A percentile compares a stretch with the other conserved stretches of the same genome.
Evolutionary conservation across 2,113 vertebrate genomes (phyloP).

Genomic region (Piaya cayana): DNA sequence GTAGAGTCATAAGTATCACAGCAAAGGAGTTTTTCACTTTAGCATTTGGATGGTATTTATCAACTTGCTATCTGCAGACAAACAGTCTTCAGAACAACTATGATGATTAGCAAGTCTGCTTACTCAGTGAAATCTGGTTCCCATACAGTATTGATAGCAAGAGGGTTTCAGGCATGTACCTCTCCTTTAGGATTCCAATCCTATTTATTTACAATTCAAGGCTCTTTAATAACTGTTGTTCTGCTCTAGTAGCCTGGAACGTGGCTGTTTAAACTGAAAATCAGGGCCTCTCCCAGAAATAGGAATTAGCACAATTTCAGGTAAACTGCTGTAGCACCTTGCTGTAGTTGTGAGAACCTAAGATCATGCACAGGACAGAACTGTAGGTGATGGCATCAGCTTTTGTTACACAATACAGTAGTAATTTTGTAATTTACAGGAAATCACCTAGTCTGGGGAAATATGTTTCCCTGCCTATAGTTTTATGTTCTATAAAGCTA

Average conservation of each 20-base stretch:
- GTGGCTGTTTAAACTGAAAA: not conserved
- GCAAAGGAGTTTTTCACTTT: slow-evolving; percentile 62
- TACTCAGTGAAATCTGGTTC: slow-evolving; percentile 46
- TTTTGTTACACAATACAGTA: not conserved
- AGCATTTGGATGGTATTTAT: slow-evolving; percentile 67
- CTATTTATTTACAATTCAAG: not conserved
- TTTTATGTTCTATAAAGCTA: not conserved
- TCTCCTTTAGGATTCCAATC: not conserved
- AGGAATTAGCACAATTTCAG: not conserved
- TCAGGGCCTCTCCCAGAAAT: not conserved
- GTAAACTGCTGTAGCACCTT: not conserved
- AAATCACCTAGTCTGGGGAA: not conserved
- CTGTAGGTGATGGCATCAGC: accelerated
- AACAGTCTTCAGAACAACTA: slow-evolving; percentile 58
- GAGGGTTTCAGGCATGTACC: not conserved
- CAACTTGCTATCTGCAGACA: slow-evolving; percentile 60
- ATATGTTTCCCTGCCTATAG: not conserved
- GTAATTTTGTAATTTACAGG: not conserved
- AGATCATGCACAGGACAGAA: not conserved
- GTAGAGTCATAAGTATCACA: slow-evolving; percentile 61
- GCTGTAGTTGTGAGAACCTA: not conserved
- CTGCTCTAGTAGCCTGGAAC: not conserved
- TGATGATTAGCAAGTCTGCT: slow-evolving; percentile 56
- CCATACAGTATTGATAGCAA: slow-evolving; percentile 35
- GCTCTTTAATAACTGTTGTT: not conserved